Percentiles rank a stretch among this genome's conserved stretches.
These are phyloP conservation scores for Elaphurus davidianus DNA, from an alignment of 2,113 vertebrate genomes.

Conservation along the genomic window DNA sequence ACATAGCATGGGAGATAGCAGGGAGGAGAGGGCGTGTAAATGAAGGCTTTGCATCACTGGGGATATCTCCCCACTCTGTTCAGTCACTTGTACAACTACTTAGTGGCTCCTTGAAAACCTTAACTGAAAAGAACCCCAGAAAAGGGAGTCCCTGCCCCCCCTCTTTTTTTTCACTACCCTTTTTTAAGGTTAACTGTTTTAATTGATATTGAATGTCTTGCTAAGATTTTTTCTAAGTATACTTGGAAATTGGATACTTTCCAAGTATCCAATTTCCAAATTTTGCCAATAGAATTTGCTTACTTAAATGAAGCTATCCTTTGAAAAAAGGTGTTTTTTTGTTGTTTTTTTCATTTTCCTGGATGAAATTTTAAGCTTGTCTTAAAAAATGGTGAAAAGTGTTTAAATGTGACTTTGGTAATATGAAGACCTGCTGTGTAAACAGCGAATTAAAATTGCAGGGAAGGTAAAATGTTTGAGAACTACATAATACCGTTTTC, in stretches of 20 bases:
- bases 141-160: background rate
- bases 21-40: background rate
- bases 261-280: background rate
- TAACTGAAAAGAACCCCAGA: background rate
- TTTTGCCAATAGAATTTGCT: background rate
- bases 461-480: background rate
- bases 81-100: background rate
- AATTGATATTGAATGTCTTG: background rate
- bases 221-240: background rate
- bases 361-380: background rate
- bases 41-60: background rate
- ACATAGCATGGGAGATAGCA: background rate
- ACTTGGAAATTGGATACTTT: background rate
- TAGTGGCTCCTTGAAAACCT: background rate
- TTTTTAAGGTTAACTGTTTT: background rate
- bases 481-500: background rate
- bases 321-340: background rate
- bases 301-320: background rate
- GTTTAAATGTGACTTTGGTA: background rate
- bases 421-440: background rate
- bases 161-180: too few species aligned
- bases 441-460: background rate
- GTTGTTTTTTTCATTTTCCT: background rate
- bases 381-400: background rate
- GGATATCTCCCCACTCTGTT: background rate